A percentile compares a stretch with the other conserved stretches of the same genome.
phyloP scores from a whole-genome alignment of 2,113 vertebrate species.

The Xiphophorus couchianus region DNA sequence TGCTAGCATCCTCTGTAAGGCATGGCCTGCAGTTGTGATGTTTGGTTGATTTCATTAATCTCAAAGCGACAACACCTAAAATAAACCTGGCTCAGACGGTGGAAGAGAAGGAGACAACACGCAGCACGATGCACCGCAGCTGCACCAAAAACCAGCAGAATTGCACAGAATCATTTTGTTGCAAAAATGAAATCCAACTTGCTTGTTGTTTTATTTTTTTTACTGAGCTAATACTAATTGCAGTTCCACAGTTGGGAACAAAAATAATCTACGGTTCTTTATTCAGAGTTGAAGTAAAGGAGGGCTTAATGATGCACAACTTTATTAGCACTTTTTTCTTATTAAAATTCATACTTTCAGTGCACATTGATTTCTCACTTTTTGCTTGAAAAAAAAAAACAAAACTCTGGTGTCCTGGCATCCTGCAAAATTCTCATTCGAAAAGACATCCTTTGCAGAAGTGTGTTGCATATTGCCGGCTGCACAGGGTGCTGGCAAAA shows the following conservation, averaged over 20 bases:
- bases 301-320: not conserved
- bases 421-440: conserved; percentile 15
- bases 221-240: not conserved
- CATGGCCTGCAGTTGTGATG: conserved; percentile 81
- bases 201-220: not conserved
- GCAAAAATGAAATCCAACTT: conserved; percentile 2
- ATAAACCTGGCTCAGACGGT: conserved; percentile 63
- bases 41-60: conserved; percentile 83
- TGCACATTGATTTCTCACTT: conserved; percentile 29
- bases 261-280: not conserved
- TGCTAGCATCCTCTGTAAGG: conserved; percentile 78
- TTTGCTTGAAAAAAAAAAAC: not conserved
- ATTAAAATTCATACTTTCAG: conserved; percentile 31
- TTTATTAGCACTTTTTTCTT: conserved; percentile 5
- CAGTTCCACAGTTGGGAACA: not conserved
- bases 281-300: not conserved
- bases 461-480: conserved; percentile 51
- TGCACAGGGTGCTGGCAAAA: conserved; percentile 60
- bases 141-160: not conserved
- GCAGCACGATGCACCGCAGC: not conserved
- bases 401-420: conserved; percentile 32
- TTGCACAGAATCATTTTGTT: not conserved
- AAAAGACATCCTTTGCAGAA: conserved; percentile 53
- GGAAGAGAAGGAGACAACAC: conserved; percentile 29
- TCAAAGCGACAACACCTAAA: conserved; percentile 80